Conservation (phyloP, 2,888 invertebrate genomes). For the Hydriomena furcata region DNA sequence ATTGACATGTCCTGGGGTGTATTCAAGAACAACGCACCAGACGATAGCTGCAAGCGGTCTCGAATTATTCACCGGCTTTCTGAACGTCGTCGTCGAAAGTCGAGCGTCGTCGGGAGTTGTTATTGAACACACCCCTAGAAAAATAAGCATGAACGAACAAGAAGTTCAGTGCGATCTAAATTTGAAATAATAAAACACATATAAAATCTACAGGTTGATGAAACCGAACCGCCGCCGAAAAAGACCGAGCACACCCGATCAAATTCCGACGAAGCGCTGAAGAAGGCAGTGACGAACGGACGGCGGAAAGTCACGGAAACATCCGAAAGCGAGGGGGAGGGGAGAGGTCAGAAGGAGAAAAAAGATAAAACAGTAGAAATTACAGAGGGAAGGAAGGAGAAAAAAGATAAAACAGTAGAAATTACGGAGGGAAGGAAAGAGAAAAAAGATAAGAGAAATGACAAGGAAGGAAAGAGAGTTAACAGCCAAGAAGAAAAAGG, state of each 20-base stretch:
- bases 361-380: conserved; percentile 30
- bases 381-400: conserved; percentile 8
- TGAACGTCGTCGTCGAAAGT: too few species aligned
- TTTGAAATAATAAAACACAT: background rate
- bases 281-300: conserved; percentile 46
- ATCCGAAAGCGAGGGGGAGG: conserved; percentile 32
- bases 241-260: conserved; percentile 47
- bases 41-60: too few species aligned
- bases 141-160: too few species aligned
- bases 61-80: too few species aligned
- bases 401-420: conserved; percentile 38
- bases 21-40: too few species aligned
- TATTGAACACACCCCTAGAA: too few species aligned
- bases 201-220: conserved; percentile 52
- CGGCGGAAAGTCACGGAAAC: conserved; percentile 38
- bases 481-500: conserved; percentile 28
- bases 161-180: too few species aligned
- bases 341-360: conserved; percentile 27
- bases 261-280: conserved; percentile 34
- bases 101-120: too few species aligned
- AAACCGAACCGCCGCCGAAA: conserved; percentile 59
- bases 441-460: conserved; percentile 36
- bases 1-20: too few species aligned
- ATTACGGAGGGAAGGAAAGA: conserved; percentile 22
- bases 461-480: background rate